Base-by-base conservation (phyloP, 2,888 invertebrate species). In the Blomia tropicalis region DNA sequence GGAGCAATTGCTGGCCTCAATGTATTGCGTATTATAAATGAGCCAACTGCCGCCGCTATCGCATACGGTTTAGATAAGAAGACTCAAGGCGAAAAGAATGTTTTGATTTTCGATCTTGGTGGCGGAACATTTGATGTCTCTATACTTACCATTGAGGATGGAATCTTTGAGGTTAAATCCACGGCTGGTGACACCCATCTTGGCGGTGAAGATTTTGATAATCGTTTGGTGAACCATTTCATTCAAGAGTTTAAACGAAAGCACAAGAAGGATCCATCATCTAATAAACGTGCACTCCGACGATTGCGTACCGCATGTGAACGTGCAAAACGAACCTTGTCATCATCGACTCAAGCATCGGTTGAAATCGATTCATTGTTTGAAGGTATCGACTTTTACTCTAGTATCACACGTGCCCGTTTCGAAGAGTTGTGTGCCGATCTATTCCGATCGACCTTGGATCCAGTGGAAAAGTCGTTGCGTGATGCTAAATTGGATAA, bases 401-500 rank as follows among this genome's bases (percentile, higher is more conserved):
- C 92, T 0, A 87, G 84, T 59, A 86, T 96, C 73, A 92, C 92
- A 19, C 80, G 93, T 70, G 95, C 95, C 64, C 82, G 92, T 71
- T 98, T 96, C 75, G 96, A 98, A 75, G 95, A 96, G 74, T 79
- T 98, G 71, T 89, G 90, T 74, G 87, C 90, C 14, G 95, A 96
- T 75, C 79, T 96, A 68, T 95, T 98, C 84, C 82, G 92, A 67
- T 84, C 86, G 65, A 95, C 95, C 66, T 82, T 98, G 80, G 91
- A 92, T 71, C 93, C 93, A 4, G 95, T 96, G 0, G 93, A 96
- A 76, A 95, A 93, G 77, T 83, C 93, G 4, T 78, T 96, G 62
- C 82, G 89, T 65, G 95, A 96, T 74, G 92, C 95, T 66, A 93
- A 95, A 76, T 83, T 96, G 83, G 92, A 93, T 78, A 96, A 95